Evolutionary conservation across 2,113 vertebrate genomes (phyloP).

Genomic region (Peromyscus polionotus): DNA sequence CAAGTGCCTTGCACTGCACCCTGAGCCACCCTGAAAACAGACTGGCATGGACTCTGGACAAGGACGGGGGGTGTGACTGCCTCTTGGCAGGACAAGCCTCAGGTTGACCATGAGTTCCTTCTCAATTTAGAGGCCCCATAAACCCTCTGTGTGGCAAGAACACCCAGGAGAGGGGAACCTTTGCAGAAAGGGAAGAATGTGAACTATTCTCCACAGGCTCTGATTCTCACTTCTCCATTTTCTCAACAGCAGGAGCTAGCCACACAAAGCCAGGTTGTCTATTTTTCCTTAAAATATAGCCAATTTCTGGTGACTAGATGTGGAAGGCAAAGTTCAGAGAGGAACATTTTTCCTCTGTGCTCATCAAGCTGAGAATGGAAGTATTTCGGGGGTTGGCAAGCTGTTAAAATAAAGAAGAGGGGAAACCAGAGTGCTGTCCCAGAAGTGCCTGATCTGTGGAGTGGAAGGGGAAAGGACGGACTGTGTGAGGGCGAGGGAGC

Average conservation of each 20-base stretch:
- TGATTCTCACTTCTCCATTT: neutral
- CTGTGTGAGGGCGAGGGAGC: no score
- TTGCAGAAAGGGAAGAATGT: constrained; percentile 3
- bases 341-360: neutral
- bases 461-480: neutral
- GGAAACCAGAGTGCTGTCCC: neutral
- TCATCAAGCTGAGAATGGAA: neutral
- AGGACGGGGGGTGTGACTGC: neutral
- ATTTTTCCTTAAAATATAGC: constrained; percentile 32
- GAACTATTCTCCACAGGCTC: neutral
- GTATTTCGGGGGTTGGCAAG: neutral
- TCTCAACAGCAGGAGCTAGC: neutral
- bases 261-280: constrained; percentile 11
- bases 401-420: neutral
- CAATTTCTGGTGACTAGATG: neutral
- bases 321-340: constrained; percentile 29
- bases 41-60: neutral
- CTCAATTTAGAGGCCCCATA: neutral
- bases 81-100: neutral
- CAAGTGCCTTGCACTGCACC: neutral
- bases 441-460: neutral
- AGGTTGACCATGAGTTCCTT: constrained; percentile 17
- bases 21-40: neutral
- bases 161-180: constrained; percentile 40
- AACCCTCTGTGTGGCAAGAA: constrained; percentile 34